Conservation (phyloP, 1,140 invertebrate genomes). For the Ectropis grisescens region DNA sequence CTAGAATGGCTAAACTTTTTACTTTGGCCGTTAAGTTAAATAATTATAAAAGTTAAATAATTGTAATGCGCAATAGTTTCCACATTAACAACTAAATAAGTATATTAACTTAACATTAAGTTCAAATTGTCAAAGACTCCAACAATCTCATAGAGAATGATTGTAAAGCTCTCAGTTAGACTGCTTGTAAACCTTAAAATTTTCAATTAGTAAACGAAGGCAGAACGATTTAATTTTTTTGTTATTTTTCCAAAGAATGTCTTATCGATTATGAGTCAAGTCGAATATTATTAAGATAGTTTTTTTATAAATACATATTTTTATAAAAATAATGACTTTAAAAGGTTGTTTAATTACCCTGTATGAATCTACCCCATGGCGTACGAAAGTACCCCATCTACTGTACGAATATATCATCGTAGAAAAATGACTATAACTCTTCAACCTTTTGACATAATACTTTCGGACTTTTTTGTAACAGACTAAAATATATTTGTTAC, state of each 20-base stretch:
- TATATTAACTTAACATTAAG: constrained; percentile 7
- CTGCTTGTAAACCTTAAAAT: constrained; percentile 1
- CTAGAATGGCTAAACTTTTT: constrained; percentile 8
- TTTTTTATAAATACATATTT: constrained; percentile 1
- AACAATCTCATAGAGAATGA: constrained; percentile 1
- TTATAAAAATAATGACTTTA: background rate
- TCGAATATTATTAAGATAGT: constrained; percentile 1
- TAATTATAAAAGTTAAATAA: too few relatives aligned
- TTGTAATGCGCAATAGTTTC: constrained; percentile 8
- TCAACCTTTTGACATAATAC: constrained; percentile 6
- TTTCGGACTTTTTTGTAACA: constrained; percentile 7
- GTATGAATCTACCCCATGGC: constrained; percentile 9
- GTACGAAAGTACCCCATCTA: constrained; percentile 8
- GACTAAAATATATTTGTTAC: constrained; percentile 6
- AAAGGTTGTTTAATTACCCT: constrained; percentile 6
- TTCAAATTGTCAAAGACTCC: constrained; percentile 1
- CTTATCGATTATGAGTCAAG: background rate
- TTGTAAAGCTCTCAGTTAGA: constrained; percentile 2
- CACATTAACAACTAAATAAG: constrained; percentile 7
- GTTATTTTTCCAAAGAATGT: background rate
- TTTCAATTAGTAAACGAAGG: constrained; percentile 2
- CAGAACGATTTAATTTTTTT: background rate
- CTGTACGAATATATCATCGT: constrained; percentile 6
- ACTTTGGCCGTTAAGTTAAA: constrained; percentile 11
- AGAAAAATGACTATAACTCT: constrained; percentile 7